These are phyloP conservation scores for Dreissena polymorpha DNA, from an alignment of 1,140 invertebrate genomes.

Conservation along the genomic window DNA sequence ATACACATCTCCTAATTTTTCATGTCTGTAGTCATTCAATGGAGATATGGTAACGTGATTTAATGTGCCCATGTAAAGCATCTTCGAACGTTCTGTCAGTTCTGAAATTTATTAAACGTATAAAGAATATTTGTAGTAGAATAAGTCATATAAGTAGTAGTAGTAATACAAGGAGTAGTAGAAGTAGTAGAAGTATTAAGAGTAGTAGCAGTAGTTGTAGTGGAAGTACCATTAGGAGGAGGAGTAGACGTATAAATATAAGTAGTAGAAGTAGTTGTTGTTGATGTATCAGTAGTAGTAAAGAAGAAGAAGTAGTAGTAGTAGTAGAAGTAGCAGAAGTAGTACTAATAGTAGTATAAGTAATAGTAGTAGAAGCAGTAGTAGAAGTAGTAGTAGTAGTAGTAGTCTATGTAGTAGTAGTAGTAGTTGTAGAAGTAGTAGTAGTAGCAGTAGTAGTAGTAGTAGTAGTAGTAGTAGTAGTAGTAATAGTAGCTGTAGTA, in stretches of 20 bases:
- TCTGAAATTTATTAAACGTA: constrained; percentile 2
- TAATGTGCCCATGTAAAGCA: no score
- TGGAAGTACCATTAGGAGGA: no score
- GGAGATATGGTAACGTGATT: no score
- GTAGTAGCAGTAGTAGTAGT: constrained; percentile 26
- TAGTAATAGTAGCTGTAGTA: constrained; percentile 19
- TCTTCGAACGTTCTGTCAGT: no score
- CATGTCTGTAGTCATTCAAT: no score
- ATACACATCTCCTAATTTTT: no score
- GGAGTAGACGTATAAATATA: constrained; percentile 51
- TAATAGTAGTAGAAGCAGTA: no score
- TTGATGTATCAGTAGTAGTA: no score
- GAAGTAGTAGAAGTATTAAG: no score
- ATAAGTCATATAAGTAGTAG: constrained; percentile 4
- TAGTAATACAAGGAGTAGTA: no score
- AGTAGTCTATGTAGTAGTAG: constrained; percentile 51
- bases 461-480: constrained; percentile 33
- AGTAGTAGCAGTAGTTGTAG: no score
- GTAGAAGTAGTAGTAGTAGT: constrained; percentile 24
- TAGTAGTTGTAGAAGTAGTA: no score
- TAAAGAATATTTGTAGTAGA: constrained; percentile 55
- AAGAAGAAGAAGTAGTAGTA: constrained; percentile 55
- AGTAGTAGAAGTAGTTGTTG: constrained; percentile 54
- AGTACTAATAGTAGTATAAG: not conserved
- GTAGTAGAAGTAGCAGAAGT: constrained; percentile 53